Conservation (phyloP, 2,797 vertebrate genomes). For the Heterohyrax brucei region DNA sequence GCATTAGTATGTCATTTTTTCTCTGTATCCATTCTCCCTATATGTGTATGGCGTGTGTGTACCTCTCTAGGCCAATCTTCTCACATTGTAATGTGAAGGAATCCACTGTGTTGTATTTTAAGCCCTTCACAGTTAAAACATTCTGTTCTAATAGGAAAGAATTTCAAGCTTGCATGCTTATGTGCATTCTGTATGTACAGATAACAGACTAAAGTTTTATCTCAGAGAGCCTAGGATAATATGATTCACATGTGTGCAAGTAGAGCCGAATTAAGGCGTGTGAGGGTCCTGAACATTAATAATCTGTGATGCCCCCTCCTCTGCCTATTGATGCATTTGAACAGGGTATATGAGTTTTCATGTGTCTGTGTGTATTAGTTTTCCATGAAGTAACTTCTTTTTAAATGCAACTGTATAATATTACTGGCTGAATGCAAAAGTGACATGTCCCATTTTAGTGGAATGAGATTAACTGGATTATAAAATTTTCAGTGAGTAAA, state of each 20-base stretch:
- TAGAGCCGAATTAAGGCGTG: no score
- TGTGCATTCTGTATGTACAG: not conserved
- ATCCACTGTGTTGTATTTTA: slow-evolving; percentile 29
- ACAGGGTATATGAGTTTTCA: no score
- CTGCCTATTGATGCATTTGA: no score
- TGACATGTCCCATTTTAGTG: no score
- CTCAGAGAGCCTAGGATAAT: not conserved
- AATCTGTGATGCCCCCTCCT: no score
- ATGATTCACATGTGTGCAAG: not conserved
- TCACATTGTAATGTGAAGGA: not conserved
- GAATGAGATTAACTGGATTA: no score
- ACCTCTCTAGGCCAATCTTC: not conserved
- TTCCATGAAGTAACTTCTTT: no score
- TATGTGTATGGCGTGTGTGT: not conserved
- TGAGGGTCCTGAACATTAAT: no score
- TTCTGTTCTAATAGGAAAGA: slow-evolving; percentile 24
- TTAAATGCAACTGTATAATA: no score
- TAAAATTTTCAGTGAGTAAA: no score
- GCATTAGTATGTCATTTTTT: slow-evolving; percentile 29
- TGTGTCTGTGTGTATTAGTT: no score
- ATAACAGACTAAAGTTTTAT: slow-evolving; percentile 44
- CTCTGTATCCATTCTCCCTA: not conserved
- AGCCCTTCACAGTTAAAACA: not conserved
- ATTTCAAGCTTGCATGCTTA: slow-evolving; percentile 17
- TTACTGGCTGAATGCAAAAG: no score